Conservation (phyloP, 2,113 vertebrate genomes). For the Myiagra hebetior region DNA sequence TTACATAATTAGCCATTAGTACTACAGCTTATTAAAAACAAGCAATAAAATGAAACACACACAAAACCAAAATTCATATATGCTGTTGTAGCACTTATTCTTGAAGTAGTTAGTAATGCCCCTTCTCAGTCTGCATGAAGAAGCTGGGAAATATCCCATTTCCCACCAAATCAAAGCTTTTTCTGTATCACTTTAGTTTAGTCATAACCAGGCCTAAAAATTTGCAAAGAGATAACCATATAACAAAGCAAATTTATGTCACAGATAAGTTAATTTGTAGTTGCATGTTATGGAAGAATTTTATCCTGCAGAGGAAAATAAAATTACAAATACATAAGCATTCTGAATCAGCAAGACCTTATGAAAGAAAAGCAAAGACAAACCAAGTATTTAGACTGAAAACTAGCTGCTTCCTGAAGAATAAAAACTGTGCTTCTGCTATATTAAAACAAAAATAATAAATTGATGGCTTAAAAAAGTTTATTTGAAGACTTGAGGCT, state of each 20-base stretch:
- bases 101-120: neutral
- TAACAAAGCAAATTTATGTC: neutral
- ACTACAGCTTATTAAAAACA: neutral
- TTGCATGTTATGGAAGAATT: neutral
- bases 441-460: neutral
- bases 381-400: neutral
- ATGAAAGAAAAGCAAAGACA: neutral
- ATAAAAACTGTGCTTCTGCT: neutral
- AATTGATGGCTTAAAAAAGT: neutral
- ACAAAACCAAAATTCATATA: neutral
- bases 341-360: neutral
- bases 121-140: neutral
- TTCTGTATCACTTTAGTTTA: neutral
- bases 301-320: neutral
- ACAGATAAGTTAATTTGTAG: neutral
- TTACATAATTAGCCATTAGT: neutral
- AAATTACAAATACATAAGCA: slow-evolving; percentile 1
- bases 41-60: neutral
- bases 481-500: neutral
- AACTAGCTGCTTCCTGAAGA: neutral
- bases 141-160: neutral
- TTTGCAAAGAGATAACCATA: neutral
- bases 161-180: neutral
- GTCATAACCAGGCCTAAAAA: neutral
- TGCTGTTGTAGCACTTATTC: neutral